Evolutionary conservation across 2,113 vertebrate genomes (phyloP), one percentile per base, ranked within the genome.

Genomic region (Baryphthengus martii): DNA sequence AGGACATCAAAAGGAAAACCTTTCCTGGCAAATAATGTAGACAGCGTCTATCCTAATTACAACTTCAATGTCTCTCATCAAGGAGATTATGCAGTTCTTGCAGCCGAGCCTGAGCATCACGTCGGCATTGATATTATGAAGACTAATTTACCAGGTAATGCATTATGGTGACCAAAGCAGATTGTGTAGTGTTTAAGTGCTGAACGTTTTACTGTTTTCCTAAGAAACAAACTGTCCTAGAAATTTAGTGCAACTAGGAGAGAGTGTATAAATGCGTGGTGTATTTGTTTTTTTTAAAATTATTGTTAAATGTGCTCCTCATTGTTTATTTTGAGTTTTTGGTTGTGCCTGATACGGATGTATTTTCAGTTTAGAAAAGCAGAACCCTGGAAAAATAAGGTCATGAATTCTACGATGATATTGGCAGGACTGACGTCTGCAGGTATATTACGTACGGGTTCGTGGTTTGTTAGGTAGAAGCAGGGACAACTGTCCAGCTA

Each of bases 121-220:
- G 99, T 99, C 76, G 99, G 99, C 37, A 97, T 99, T 89, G 99
- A 99, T 92, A 92, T 99, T 56, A 99, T 99, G 99, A 99, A 99
- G 97, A 99, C 98, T 62, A 91, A 94, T 85, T 98, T 98, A 97
- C 99, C 99, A 98, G 99, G 99, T 99, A 98, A 93, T 85, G 29
- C 33, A 6, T 42, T 67, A 25, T 50, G 33, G 31, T 72, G 33
- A 65, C 33, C 23, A 15, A 23, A 85, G 35, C 18, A 59, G 21
- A 9, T 67, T 71, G 40, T 67, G 18, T 63, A 20, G 4, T 24
- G 11, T 61, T 56, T 53, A 53, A 53, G 31, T 62, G 25, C 39
- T 67, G 39, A 85, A 31, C 3, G 2, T 55, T 33, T 76, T 63
- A 35, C 19, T 0, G 2, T 88, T 91, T 82, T 23, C 12, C 21